phyloP scores from a whole-genome alignment of 1,140 invertebrate genomes.

The Rhynchophorus ferrugineus region DNA sequence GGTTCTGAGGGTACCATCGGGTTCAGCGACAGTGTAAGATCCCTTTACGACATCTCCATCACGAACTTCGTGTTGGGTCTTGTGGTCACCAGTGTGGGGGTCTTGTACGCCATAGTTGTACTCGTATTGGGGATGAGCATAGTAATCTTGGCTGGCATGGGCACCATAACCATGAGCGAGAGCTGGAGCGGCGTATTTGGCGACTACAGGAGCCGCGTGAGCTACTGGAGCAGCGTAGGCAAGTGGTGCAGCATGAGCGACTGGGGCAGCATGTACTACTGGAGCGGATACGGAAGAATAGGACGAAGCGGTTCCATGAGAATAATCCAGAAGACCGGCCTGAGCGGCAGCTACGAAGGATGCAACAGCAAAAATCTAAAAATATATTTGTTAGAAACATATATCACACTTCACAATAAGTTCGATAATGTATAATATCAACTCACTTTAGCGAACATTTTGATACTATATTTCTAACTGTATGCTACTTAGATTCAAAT shows the following conservation, averaged over 20 bases:
- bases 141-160: conserved; percentile 23
- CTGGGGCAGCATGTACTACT: neutral
- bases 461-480: no score
- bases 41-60: conserved; percentile 57
- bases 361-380: neutral
- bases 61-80: conserved; percentile 50
- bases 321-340: conserved; percentile 2
- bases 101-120: conserved; percentile 50
- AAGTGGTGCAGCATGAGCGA: neutral
- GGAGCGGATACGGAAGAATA: neutral
- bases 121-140: conserved; percentile 44
- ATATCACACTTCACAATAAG: no score
- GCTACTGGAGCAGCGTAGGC: neutral
- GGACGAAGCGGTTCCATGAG: neutral
- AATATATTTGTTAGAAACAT: neutral
- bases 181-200: no score
- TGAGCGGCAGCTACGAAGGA: neutral
- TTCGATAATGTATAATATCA: no score
- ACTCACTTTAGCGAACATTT: no score
- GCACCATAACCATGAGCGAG: no score
- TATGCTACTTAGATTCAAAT: no score
- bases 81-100: conserved; percentile 48
- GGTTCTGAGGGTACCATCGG: conserved; percentile 53
- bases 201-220: no score
- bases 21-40: conserved; percentile 54